Conservation (phyloP, 1,140 invertebrate genomes). For the Gonioctena quinquepunctata region DNA sequence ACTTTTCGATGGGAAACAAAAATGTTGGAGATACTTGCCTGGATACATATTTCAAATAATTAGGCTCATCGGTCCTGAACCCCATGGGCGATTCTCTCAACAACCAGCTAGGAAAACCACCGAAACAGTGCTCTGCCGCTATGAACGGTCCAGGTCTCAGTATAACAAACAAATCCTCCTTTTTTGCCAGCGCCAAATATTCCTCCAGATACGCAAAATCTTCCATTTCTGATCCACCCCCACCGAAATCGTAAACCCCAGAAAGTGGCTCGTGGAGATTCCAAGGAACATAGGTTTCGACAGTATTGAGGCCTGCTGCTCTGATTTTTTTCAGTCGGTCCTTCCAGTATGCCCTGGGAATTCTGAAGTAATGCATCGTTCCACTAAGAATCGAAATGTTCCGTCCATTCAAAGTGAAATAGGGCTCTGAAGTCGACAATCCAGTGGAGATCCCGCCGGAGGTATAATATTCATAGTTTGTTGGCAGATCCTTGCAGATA, state of each 20-base stretch:
- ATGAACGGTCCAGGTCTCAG: conserved; percentile 92
- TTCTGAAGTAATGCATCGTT: conserved; percentile 89
- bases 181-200: conserved; percentile 79
- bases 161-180: conserved; percentile 81
- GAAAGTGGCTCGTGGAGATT: conserved; percentile 76
- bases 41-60: conserved; percentile 58
- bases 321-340: conserved; percentile 71
- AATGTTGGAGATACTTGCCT: conserved; percentile 57
- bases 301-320: conserved; percentile 82
- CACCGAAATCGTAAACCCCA: conserved; percentile 70
- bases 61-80: conserved; percentile 59
- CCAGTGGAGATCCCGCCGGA: conserved; percentile 35
- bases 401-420: conserved; percentile 41
- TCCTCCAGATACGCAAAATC: conserved; percentile 59
- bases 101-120: conserved; percentile 47
- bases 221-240: conserved; percentile 75
- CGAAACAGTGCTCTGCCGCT: conserved; percentile 79
- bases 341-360: conserved; percentile 65
- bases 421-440: conserved; percentile 34
- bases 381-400: conserved; percentile 59
- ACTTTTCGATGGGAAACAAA: neutral
- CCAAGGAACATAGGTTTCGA: conserved; percentile 95
- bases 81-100: conserved; percentile 42
- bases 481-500: conserved; percentile 26
- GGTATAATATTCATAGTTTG: conserved; percentile 49